These are phyloP conservation scores for Pterocles gutturalis DNA, from an alignment of 2,113 vertebrate genomes.

Conservation along the genomic window DNA sequence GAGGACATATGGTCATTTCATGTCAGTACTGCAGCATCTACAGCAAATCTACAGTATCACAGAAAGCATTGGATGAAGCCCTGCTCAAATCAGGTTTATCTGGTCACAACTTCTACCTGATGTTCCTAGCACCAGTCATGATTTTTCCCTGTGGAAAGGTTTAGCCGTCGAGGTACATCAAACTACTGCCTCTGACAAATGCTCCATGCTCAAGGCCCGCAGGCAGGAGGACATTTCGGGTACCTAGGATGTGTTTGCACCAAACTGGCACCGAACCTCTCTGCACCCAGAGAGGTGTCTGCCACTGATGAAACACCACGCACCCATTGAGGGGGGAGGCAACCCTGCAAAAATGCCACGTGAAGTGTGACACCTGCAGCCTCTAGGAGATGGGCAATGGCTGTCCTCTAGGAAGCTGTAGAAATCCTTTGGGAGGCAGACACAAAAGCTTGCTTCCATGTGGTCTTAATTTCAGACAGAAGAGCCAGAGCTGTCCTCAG, in stretches of 20 bases:
- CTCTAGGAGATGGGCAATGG: fast-evolving
- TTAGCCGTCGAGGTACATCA: background rate
- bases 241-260: background rate
- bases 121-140: background rate
- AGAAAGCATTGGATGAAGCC: background rate
- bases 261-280: background rate
- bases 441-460: background rate
- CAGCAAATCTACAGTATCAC: background rate
- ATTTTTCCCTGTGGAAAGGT: background rate
- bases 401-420: background rate
- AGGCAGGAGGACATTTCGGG: background rate
- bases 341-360: background rate
- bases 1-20: background rate
- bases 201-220: background rate
- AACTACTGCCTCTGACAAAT: background rate
- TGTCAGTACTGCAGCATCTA: background rate
- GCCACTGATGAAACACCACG: background rate
- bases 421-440: background rate
- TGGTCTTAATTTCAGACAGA: background rate
- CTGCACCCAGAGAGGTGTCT: background rate
- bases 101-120: background rate
- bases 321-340: no score
- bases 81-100: background rate
- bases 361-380: background rate
- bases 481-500: background rate